These are phyloP conservation scores for Acrossocheilus wenchowensis DNA, from an alignment of 2,797 vertebrate species.

Conservation along the genomic window DNA sequence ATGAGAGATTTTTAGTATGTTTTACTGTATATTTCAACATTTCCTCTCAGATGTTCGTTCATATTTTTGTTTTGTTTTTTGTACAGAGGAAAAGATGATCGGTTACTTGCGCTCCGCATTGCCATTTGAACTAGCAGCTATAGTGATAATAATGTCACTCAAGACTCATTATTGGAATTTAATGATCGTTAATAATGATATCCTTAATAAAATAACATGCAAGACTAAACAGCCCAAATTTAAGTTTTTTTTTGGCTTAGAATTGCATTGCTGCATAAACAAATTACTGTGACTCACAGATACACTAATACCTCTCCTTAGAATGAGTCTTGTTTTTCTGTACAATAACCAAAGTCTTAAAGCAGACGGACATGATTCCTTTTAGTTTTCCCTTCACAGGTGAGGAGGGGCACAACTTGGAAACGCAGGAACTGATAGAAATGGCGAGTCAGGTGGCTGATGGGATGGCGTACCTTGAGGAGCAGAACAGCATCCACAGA, in stretches of 20 bases:
- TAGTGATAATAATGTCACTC: neutral
- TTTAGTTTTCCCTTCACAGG: conserved; percentile 65
- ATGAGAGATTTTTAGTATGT: neutral
- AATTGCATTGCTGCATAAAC: too few relatives aligned
- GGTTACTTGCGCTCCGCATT: neutral
- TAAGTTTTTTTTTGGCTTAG: neutral
- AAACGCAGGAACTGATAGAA: conserved; percentile 69
- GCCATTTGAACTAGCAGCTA: neutral
- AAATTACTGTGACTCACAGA: neutral
- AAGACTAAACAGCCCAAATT: neutral
- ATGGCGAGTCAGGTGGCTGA: conserved; percentile 81
- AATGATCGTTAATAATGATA: neutral
- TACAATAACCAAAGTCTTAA: neutral
- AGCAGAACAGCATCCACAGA: conserved; percentile 81
- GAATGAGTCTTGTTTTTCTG: neutral
- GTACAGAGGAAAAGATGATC: neutral
- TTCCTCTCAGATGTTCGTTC: neutral
- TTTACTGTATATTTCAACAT: neutral
- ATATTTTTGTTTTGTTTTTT: neutral
- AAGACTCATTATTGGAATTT: neutral
- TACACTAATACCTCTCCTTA: neutral
- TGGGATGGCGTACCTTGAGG: conserved; percentile 85
- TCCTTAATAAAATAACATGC: neutral
- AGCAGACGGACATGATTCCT: neutral
- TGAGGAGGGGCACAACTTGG: conserved; percentile 67